phyloP scores from a whole-genome alignment of 2,113 vertebrate genomes.

The Cephalophus harveyi region DNA sequence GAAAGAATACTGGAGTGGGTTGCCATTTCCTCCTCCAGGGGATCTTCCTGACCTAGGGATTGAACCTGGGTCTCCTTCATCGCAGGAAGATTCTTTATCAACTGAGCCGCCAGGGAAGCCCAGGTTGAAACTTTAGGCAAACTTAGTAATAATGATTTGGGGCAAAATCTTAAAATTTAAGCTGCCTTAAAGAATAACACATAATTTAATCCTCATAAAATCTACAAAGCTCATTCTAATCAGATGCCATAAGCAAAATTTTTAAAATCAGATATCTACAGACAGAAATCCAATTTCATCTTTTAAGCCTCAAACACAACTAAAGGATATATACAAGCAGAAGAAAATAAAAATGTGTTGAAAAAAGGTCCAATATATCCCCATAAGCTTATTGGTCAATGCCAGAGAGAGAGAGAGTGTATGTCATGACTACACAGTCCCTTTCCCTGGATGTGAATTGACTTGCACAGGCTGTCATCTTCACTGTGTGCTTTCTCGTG shows the following conservation, averaged over 20 bases:
- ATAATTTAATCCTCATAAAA: not conserved
- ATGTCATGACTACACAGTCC: not conserved
- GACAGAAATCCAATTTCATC: not conserved
- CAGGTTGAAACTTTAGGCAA: not conserved
- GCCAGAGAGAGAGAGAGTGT: not conserved
- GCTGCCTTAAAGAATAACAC: not conserved
- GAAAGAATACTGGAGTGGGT: not conserved
- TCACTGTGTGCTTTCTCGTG: not conserved
- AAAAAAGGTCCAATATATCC: not conserved
- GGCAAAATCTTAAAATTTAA: not conserved
- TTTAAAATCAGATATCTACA: not conserved
- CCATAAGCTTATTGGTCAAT: not conserved
- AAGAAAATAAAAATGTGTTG: not conserved
- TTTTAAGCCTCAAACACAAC: not conserved
- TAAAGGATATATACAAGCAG: not conserved
- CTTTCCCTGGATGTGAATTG: not conserved
- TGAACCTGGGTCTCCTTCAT: rapidly evolving
- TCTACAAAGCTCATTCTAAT: not conserved
- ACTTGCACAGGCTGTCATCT: not conserved
- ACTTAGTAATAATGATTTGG: not conserved
- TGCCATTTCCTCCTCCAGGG: not conserved
- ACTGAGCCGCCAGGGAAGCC: not conserved
- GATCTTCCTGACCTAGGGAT: not conserved
- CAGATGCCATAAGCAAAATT: not conserved
- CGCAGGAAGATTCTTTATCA: not conserved